These are phyloP conservation scores for Macroteleia sp. DNA, from an alignment of 2,888 invertebrate genomes.

Conservation along the genomic window DNA sequence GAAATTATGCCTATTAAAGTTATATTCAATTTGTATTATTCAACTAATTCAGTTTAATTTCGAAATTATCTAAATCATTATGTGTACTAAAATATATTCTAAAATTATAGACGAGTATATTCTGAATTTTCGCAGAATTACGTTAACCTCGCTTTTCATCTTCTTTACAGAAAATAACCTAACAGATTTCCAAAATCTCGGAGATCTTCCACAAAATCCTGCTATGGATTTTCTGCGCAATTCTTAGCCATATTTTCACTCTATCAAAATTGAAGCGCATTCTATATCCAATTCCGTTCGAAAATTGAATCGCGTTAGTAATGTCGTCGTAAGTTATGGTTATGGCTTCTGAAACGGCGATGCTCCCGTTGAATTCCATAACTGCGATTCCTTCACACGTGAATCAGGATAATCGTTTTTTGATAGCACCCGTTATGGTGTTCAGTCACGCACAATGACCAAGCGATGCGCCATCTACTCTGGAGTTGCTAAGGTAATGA, in stretches of 20 bases:
- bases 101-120: too few relatives aligned
- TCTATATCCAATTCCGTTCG: conserved; percentile 25
- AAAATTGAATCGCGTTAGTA: conserved; percentile 53
- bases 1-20: too few relatives aligned
- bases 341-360: conserved; percentile 32
- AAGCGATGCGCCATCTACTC: conserved; percentile 27
- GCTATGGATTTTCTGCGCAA: not conserved
- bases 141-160: too few relatives aligned
- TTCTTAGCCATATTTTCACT: not conserved
- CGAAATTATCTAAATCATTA: too few relatives aligned
- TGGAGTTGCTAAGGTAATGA: conserved; percentile 26
- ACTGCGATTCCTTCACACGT: conserved; percentile 34
- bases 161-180: too few relatives aligned
- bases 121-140: too few relatives aligned
- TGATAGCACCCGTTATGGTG: conserved; percentile 41
- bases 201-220: not conserved
- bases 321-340: conserved; percentile 51
- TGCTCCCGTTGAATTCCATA: conserved; percentile 41
- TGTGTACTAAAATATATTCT: too few relatives aligned
- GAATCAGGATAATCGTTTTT: conserved; percentile 60
- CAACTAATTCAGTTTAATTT: too few relatives aligned
- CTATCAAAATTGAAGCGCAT: conserved; percentile 26
- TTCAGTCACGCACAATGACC: conserved; percentile 44
- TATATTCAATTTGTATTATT: too few relatives aligned
- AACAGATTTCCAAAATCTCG: not conserved